Percentiles rank a stretch among this genome's conserved stretches.
Conservation (phyloP, 2,113 vertebrate genomes). For the Nanorana parkeri region DNA sequence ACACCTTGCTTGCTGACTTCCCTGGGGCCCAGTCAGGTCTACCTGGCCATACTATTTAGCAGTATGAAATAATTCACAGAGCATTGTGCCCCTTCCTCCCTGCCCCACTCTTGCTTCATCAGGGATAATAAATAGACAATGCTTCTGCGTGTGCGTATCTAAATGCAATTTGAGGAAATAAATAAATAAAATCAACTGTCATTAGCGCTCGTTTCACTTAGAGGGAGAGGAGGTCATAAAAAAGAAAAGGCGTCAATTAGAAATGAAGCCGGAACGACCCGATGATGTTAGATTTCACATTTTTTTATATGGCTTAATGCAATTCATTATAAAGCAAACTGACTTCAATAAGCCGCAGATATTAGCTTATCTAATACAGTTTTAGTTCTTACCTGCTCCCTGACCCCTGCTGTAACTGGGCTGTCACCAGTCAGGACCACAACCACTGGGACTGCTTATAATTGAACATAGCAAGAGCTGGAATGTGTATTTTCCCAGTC, state of each 20-base stretch:
- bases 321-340: slow-evolving; percentile 83
- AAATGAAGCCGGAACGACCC: slow-evolving; percentile 81
- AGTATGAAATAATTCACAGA: slow-evolving; percentile 1
- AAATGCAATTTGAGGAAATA: slow-evolving; percentile 84
- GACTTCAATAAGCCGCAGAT: slow-evolving; percentile 74
- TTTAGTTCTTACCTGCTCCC: slow-evolving; percentile 65
- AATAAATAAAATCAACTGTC: slow-evolving; percentile 88
- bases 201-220: slow-evolving; percentile 85
- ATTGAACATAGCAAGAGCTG: slow-evolving; percentile 45
- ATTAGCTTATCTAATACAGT: slow-evolving; percentile 75
- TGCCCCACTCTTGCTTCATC: not conserved
- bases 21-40: not conserved
- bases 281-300: slow-evolving; percentile 77
- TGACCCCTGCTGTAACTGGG: slow-evolving; percentile 53
- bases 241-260: slow-evolving; percentile 79
- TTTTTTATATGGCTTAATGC: slow-evolving; percentile 79
- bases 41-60: slow-evolving; percentile 9
- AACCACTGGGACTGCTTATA: slow-evolving; percentile 52
- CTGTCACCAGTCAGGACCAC: slow-evolving; percentile 52
- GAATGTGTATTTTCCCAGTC: slow-evolving; percentile 40
- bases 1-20: slow-evolving; percentile 19
- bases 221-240: slow-evolving; percentile 79
- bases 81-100: not conserved
- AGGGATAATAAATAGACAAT: slow-evolving; percentile 57
- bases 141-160: slow-evolving; percentile 57